Evolutionary conservation across 2,888 invertebrate genomes (phyloP), one percentile per base, ranked within the genome.

Genomic region (Lasioglossum lativentre): DNA sequence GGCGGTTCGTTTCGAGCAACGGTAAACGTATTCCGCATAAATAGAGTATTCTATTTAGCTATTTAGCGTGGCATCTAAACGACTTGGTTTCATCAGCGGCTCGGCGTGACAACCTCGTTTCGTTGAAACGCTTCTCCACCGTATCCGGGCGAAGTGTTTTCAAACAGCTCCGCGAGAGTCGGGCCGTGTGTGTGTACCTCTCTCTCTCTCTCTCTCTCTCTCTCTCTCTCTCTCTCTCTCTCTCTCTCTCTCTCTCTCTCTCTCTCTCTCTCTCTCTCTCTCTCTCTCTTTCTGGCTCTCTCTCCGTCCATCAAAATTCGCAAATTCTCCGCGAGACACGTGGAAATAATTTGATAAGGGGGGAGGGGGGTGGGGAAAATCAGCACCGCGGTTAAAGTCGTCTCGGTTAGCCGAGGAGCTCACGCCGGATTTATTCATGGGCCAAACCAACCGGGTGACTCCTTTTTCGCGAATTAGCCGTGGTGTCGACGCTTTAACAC

Each of bases 401-500:
- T 47, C n/a, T 47, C 59, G 68, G 75, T 63, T 45, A 52, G 72
- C 81, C 74, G 63, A 52, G 84, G 82, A 78, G 78, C 82, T 85
- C 59, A 27, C 40, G 47, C 63, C 68, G 88, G 84, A 89, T 90
- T 90, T 90, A 90, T 90, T 90, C 90, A 90, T 90, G 75, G 86
- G 73, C 84, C 82, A 82, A 27, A 84, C 88, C 85, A 85, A 86
- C 75, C 85, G 81, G 78, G 85, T 75, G 73, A 87, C 78, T 86
- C 90, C 85, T 90, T 92, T 92, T 91, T 89, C 88, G 87, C 88
- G 86, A 91, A 93, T 92, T 90, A 87, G 88, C 88, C 89, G 88
- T n/a, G 88, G 89, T 89, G 90, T 89, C 89, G 90, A 91, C 90
- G 90, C 93, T 92, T 93, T 92, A 93, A 93, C 93, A 93, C 92